Conservation (phyloP, 2,797 vertebrate species). For the Ptychadena robeensis region DNA sequence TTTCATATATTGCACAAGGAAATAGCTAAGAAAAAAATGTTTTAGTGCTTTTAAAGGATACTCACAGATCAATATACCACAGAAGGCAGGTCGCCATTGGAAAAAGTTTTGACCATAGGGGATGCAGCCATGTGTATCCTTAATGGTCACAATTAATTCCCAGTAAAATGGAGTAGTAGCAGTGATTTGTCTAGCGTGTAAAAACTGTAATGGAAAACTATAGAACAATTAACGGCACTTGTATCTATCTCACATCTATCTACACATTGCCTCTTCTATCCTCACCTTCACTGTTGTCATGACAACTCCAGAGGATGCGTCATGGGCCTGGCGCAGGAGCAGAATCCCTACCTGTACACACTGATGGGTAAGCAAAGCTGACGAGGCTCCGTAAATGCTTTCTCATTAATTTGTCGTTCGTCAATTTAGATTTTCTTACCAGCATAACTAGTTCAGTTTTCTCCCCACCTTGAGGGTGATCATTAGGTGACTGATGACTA, state of each 20-base stretch:
- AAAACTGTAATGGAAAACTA: not conserved
- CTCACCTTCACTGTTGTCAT: constrained; percentile 32
- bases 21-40: no score
- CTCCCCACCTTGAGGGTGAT: not conserved
- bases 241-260: not conserved
- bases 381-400: not conserved
- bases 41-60: no score
- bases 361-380: not conserved
- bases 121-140: not conserved
- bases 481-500: no score
- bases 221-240: constrained; percentile 1
- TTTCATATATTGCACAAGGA: no score
- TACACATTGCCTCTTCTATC: not conserved
- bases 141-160: not conserved
- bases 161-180: not conserved
- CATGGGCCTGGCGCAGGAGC: not conserved
- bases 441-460: not conserved
- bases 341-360: constrained; percentile 25
- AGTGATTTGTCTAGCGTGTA: not conserved
- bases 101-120: not conserved
- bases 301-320: constrained; percentile 25
- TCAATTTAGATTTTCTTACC: not conserved
- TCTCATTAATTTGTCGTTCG: not conserved
- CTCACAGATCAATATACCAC: no score
- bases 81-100: not conserved